Evolutionary conservation across 2,113 vertebrate genomes (phyloP).

Genomic region (Stigmatopora argus): DNA sequence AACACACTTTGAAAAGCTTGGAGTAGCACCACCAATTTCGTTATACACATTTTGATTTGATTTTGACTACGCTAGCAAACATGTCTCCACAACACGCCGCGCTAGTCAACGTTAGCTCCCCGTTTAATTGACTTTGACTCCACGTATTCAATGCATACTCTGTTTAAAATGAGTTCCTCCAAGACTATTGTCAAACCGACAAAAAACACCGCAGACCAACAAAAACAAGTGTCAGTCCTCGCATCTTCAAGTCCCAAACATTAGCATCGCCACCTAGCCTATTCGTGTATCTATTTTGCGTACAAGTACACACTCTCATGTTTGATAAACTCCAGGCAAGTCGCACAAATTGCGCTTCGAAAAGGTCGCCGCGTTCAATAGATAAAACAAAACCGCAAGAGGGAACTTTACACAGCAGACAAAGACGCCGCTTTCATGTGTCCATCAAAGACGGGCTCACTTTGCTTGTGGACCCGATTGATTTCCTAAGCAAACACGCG

Average conservation of each 20-base stretch:
- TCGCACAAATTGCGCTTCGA: constrained; percentile 57
- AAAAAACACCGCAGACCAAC: no score
- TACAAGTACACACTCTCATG: constrained; percentile 49
- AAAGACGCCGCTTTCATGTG: constrained; percentile 48
- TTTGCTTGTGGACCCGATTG: constrained; percentile 37
- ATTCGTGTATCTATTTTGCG: constrained; percentile 45
- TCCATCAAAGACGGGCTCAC: constrained; percentile 37
- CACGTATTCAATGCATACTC: no score
- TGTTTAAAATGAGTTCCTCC: no score
- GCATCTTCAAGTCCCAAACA: constrained; percentile 36
- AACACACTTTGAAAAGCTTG: no score
- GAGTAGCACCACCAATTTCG: no score
- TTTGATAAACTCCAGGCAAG: constrained; percentile 64
- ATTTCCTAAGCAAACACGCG: constrained; percentile 47
- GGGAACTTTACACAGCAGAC: constrained; percentile 53
- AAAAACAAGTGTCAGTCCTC: constrained; percentile 21
- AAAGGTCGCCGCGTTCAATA: constrained; percentile 52
- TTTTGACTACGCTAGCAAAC: no score
- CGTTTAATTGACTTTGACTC: no score
- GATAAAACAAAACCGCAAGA: constrained; percentile 54
- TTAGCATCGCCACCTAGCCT: constrained; percentile 21
- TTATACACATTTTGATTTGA: no score
- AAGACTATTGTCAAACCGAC: no score
- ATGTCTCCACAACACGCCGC: no score
- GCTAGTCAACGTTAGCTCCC: no score